phyloP scores from a whole-genome alignment of 2,113 vertebrate genomes.

The Cyanoderma ruficeps region DNA sequence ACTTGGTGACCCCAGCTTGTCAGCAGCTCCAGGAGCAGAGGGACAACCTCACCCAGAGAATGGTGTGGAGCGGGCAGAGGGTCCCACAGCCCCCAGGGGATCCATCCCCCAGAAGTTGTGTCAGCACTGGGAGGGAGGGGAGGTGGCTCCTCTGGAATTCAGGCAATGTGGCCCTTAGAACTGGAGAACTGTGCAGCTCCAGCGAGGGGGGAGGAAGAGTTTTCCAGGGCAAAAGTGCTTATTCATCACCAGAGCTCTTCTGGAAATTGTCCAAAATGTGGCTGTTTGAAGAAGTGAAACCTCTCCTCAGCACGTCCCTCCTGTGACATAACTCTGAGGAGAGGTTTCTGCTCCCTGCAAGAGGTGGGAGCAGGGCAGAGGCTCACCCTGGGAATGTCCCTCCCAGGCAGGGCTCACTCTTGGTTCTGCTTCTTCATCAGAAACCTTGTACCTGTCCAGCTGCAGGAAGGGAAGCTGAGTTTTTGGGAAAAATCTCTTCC shows the following conservation, averaged over 20 bases:
- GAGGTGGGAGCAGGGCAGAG: neutral
- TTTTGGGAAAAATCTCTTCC: neutral
- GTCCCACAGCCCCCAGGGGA: neutral
- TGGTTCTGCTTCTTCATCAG: neutral
- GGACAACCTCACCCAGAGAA: neutral
- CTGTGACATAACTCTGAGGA: neutral
- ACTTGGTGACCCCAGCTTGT: neutral
- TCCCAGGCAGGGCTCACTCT: neutral
- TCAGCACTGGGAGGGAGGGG: neutral
- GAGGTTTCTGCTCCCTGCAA: neutral
- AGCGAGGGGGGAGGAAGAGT: neutral
- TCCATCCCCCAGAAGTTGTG: neutral
- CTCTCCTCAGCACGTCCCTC: neutral
- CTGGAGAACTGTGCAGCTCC: neutral
- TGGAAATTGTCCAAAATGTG: neutral
- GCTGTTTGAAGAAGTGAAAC: neutral
- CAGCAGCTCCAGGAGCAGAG: neutral
- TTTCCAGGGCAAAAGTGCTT: conserved; percentile 23
- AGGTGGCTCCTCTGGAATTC: neutral
- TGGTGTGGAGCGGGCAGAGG: neutral
- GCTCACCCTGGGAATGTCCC: neutral
- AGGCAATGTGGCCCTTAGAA: neutral
- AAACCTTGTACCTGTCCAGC: neutral
- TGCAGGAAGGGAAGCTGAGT: neutral
- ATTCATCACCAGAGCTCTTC: conserved; percentile 35